Evolutionary conservation across 2,888 invertebrate genomes (phyloP), one percentile per base, ranked within the genome.

Genomic region (Clanis bilineata): DNA sequence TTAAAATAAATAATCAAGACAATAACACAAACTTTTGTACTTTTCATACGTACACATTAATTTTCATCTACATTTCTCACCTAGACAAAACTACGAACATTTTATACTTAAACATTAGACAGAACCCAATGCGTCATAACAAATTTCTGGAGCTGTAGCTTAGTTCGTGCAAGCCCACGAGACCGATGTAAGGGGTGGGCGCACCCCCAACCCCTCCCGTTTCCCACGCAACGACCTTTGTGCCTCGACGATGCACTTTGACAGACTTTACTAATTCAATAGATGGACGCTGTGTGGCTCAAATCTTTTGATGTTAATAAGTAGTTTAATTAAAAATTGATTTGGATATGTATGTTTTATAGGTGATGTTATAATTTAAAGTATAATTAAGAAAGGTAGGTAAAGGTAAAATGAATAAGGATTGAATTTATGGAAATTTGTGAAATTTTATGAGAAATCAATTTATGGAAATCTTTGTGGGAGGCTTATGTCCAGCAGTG

Each of bases 211-310:
- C 80, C 76, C 81, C 83, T n/a, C 79, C 78, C 71, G 70, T 77
- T 87, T 89, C 90, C 91, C 91, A 91, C 91, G 91, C 91, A 91
- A 91, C 90, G 91, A 91, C 91, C 90, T 90, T 90, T 91, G 90
- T 88, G 90, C 89, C 86, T 86, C 88, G 73, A 80, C 90, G 85
- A 87, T 90, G 90, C 89, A 90, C 90, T 90, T 90, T 90, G 90
- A 90, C 90, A 90, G 90, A 89, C 87, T 90, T 90, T 86, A 88
- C 90, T 90, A 90, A 91, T 91, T 90, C 90, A 90, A 90, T 90
- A 88, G 88, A 90, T 88, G 90, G 88, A 88, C 89, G 85, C 78
- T 78, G 81, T 78, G 80, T 68, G 76, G 70, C 74, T 74, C 66
- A 74, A 73, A 77, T 84, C 79, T 81, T 81, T 55, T 39, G 51